Percentiles rank a stretch among this genome's conserved stretches.
phyloP scores from a whole-genome alignment of 2,797 vertebrate genomes.

The Centroberyx gerrardi region DNA sequence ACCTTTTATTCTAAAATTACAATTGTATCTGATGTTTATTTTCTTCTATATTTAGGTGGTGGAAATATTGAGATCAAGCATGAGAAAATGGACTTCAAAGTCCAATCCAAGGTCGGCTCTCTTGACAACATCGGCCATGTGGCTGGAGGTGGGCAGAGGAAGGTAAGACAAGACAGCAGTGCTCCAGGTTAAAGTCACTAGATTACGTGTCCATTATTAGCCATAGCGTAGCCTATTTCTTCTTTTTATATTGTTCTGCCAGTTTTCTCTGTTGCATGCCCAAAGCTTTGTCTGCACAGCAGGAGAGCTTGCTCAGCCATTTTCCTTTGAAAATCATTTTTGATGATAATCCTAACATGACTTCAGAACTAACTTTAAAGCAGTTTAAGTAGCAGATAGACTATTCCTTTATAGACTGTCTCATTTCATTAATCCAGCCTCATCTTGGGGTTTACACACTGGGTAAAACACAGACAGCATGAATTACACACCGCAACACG shows the following conservation, averaged over 20 bases:
- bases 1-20: not conserved
- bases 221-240: not conserved
- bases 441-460: not conserved
- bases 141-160: conserved; percentile 93
- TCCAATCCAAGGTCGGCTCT: conserved; percentile 95
- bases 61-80: conserved; percentile 96
- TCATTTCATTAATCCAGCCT: not conserved
- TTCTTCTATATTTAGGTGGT: conserved; percentile 85
- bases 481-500: not conserved
- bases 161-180: conserved; percentile 80
- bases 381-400: conserved; percentile 3
- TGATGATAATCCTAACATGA: not conserved
- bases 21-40: not conserved
- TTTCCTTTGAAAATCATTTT: conserved; percentile 1
- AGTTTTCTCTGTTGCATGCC: not conserved
- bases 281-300: not conserved
- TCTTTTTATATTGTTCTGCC: not conserved
- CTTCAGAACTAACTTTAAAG: not conserved
- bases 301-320: not conserved
- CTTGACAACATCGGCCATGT: conserved; percentile 94
- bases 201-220: not conserved
- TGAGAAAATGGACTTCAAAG: conserved; percentile 97
- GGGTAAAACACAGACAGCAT: not conserved
- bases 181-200: not conserved
- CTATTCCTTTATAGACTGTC: not conserved